Evolutionary conservation across 2,797 vertebrate species (phyloP), one percentile per base, ranked within the genome.

Genomic region (Notamacropus eugenii): DNA sequence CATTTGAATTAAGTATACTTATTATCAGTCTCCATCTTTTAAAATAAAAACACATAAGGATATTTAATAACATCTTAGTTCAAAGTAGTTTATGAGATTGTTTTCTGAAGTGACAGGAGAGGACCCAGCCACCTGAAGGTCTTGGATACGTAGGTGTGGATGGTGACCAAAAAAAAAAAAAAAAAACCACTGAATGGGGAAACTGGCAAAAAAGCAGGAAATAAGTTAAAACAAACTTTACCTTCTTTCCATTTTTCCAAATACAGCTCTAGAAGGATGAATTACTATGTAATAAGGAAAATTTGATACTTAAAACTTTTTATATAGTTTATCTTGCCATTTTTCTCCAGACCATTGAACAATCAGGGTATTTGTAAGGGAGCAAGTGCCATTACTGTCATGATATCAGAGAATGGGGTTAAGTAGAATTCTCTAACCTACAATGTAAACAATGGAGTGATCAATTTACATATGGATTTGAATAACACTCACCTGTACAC

Each of bases 381-480:
- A 96, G 90, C 29, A 57, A 93, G 50, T 57, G 34, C 91, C 56
- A 93, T 55, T 91, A 94, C 57, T 93, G n/a, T 90, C 94, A 95
- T 92, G 46, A 82, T 93, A 95, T 19, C 92, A 94, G 91, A 82
- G 62, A 29, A 46, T 55, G 28, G 55, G 4, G 24, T 93, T 92
- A 95, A 96, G 54, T 31, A 74, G 82, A 50, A 5, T 95, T 96
- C 93, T 40, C 4, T 58, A 82, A 27, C 62, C 19, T 96, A 52
- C 40, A 92, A 12, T 67, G 6, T 87, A 54, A 87, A 92, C 93
- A 96, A 59, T 92, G 87, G 13, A 93, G 27, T 27, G 34, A 96
- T 2, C 24, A 54, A 90, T 46, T 22, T 31, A 91, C 19, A 16
- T 50, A 11, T 22, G 93, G 16, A 0, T 57, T 91, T 82, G 67